phyloP scores from a whole-genome alignment of 2,888 invertebrate species.

The Platycheirus rosarum region DNA sequence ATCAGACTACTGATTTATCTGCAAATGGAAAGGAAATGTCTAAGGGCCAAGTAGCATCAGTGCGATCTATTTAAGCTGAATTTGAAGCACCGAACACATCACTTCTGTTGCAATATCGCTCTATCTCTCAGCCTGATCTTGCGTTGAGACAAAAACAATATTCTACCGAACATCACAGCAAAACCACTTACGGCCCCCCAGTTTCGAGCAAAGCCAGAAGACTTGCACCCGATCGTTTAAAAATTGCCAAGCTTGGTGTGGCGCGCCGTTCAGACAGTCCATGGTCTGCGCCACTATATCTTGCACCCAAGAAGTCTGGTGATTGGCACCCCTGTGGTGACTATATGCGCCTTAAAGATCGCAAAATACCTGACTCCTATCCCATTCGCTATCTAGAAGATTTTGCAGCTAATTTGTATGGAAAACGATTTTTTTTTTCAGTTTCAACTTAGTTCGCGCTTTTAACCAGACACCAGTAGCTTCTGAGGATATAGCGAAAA shows the following conservation, averaged over 20 bases:
- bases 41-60: no score
- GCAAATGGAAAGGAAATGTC: no score
- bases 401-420: not conserved
- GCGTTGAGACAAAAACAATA: not conserved
- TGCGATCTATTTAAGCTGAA: no score
- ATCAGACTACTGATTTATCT: not conserved
- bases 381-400: not conserved
- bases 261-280: slow-evolving; percentile 2
- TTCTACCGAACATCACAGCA: slow-evolving; percentile 23
- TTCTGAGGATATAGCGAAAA: slow-evolving; percentile 3
- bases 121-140: slow-evolving; percentile 4
- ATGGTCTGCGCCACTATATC: slow-evolving; percentile 15
- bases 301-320: slow-evolving; percentile 1
- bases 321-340: slow-evolving; percentile 9
- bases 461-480: slow-evolving; percentile 14
- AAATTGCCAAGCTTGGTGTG: slow-evolving; percentile 17
- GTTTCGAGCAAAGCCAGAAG: slow-evolving; percentile 16
- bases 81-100: no score
- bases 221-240: slow-evolving; percentile 4
- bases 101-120: not conserved
- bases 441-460: slow-evolving; percentile 2
- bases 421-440: not conserved
- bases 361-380: slow-evolving; percentile 4
- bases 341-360: not conserved
- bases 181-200: slow-evolving; percentile 15